Percentiles rank a stretch among this genome's conserved stretches.
Evolutionary conservation across 2,113 vertebrate species (phyloP).

Genomic region (Arenaria interpres): DNA sequence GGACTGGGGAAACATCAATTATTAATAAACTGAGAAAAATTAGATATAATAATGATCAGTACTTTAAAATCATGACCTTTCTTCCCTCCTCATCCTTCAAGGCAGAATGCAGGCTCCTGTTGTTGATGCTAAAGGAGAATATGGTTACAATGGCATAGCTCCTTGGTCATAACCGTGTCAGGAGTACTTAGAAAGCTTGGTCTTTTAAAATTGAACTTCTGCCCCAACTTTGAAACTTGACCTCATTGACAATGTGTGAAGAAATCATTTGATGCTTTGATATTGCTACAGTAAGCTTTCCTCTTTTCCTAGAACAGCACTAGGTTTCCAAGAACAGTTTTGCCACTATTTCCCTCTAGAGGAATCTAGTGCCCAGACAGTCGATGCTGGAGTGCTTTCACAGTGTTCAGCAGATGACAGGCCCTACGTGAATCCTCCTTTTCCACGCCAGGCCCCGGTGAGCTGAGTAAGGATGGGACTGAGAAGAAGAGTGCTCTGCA

Average conservation of each 20-base stretch:
- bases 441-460: not conserved
- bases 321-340: not conserved
- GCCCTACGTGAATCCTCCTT: not conserved
- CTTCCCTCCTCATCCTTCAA: not conserved
- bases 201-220: not conserved
- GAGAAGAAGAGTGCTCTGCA: not conserved
- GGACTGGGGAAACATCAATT: not conserved
- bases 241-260: not conserved
- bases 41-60: not conserved
- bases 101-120: not conserved
- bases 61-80: not conserved
- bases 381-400: not conserved
- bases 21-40: not conserved
- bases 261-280: not conserved
- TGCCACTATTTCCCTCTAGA: not conserved
- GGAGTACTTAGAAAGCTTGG: not conserved
- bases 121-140: not conserved
- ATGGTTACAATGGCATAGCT: not conserved
- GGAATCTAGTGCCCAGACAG: not conserved
- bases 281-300: not conserved
- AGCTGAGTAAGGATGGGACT: not conserved
- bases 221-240: not conserved
- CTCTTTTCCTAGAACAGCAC: not conserved
- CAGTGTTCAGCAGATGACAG: not conserved
- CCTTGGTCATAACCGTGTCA: fast-evolving